These are phyloP conservation scores for Podarcis lilfordi DNA, from an alignment of 2,797 vertebrate species.

Conservation along the genomic window DNA sequence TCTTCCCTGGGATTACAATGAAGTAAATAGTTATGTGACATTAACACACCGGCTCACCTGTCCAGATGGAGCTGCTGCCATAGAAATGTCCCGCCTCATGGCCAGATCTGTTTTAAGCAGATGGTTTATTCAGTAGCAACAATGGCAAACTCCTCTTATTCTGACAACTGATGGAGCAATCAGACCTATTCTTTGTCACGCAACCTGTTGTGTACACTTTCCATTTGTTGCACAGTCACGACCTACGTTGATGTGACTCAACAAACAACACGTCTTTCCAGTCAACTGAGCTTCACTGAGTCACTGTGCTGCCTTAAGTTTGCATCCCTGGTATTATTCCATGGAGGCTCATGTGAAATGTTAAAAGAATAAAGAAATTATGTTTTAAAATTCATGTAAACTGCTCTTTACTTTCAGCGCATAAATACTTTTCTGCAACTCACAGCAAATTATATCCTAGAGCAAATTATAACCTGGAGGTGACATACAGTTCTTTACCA, in stretches of 20 bases:
- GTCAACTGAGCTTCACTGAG: constrained; percentile 6
- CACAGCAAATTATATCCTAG: constrained; percentile 14
- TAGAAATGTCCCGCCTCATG: neutral
- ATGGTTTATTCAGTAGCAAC: neutral
- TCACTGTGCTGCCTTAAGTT: neutral
- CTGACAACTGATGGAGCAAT: neutral
- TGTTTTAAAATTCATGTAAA: constrained; percentile 7
- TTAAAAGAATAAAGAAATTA: neutral
- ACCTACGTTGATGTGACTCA: neutral
- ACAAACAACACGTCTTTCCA: neutral
- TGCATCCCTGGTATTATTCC: neutral
- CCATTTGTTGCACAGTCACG: neutral
- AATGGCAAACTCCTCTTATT: neutral
- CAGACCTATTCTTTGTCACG: neutral
- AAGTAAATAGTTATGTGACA: neutral
- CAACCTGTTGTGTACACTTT: neutral
- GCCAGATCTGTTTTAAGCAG: neutral
- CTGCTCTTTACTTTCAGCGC: constrained; percentile 6
- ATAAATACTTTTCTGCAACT: neutral
- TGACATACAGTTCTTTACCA: neutral
- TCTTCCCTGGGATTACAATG: neutral
- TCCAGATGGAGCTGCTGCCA: neutral
- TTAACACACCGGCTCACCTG: neutral
- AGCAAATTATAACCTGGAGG: constrained; percentile 15
- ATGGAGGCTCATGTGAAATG: neutral